These are phyloP conservation scores for Tachyglossus aculeatus DNA, from an alignment of 2,797 vertebrate species.

Conservation along the genomic window DNA sequence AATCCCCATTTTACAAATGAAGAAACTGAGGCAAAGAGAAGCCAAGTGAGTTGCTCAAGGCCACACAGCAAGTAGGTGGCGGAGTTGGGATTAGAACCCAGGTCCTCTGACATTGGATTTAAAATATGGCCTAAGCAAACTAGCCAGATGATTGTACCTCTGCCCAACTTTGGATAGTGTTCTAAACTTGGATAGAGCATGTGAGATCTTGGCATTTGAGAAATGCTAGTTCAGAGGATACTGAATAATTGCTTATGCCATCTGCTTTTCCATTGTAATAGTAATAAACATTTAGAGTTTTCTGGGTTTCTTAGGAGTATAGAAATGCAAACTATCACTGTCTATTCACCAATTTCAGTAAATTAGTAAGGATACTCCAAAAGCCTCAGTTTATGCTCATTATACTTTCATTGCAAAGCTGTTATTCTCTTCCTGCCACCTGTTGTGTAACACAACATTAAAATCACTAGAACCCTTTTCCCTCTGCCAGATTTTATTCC, in stretches of 20 bases:
- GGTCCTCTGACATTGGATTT: neutral
- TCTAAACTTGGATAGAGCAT: neutral
- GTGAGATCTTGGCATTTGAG: neutral
- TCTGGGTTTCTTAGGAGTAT: slow-evolving; percentile 28
- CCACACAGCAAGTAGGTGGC: no score
- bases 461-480: no score
- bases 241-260: slow-evolving; percentile 34
- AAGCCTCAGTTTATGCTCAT: neutral
- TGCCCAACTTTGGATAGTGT: neutral
- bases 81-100: no score
- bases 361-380: slow-evolving; percentile 24
- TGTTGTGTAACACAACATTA: no score
- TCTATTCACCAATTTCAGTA: slow-evolving; percentile 24
- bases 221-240: slow-evolving; percentile 15
- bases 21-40: no score
- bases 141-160: neutral
- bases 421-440: neutral
- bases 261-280: slow-evolving; percentile 62
- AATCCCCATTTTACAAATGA: no score
- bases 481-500: neutral
- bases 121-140: neutral
- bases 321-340: slow-evolving; percentile 19
- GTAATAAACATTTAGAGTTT: slow-evolving; percentile 9
- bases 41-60: no score
- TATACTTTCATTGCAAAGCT: neutral